Evolutionary conservation across 1,140 invertebrate species (phyloP).

Genomic region (Ruditapes philippinarum): DNA sequence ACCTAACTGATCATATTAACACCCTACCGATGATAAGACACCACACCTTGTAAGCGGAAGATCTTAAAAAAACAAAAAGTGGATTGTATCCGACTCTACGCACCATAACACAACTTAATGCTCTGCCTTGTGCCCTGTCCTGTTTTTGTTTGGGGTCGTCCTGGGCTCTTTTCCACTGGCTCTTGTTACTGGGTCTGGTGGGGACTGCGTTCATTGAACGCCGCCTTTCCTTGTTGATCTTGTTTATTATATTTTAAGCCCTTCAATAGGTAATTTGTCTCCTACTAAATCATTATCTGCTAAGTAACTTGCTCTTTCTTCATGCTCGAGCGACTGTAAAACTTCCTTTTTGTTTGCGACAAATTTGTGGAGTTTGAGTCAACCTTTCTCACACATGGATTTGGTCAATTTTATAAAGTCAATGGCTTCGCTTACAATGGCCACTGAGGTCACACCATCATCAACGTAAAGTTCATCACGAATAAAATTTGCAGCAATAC

Average conservation of each 20-base stretch:
- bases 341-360: constrained; percentile 63
- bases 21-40: constrained; percentile 35
- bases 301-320: constrained; percentile 16
- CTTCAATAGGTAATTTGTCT: constrained; percentile 60
- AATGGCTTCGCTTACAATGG: constrained; percentile 31
- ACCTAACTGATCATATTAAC: constrained; percentile 70
- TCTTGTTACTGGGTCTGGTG: too few species aligned
- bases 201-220: too few species aligned
- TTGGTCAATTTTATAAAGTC: not conserved
- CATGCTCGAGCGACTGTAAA: constrained; percentile 18
- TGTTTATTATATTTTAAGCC: too few species aligned
- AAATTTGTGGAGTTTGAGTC: constrained; percentile 65
- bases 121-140: too few species aligned
- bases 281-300: constrained; percentile 43
- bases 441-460: constrained; percentile 52
- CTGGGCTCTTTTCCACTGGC: too few species aligned
- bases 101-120: constrained; percentile 12
- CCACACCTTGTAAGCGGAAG: constrained; percentile 37
- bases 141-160: too few species aligned
- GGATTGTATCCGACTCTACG: constrained; percentile 26
- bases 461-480: constrained; percentile 66
- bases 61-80: constrained; percentile 10
- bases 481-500: constrained; percentile 21
- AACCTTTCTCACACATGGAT: constrained; percentile 52
- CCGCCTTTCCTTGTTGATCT: too few species aligned